Base-by-base conservation (phyloP, 2,888 invertebrate species). In the Euplagia quadripunctaria region DNA sequence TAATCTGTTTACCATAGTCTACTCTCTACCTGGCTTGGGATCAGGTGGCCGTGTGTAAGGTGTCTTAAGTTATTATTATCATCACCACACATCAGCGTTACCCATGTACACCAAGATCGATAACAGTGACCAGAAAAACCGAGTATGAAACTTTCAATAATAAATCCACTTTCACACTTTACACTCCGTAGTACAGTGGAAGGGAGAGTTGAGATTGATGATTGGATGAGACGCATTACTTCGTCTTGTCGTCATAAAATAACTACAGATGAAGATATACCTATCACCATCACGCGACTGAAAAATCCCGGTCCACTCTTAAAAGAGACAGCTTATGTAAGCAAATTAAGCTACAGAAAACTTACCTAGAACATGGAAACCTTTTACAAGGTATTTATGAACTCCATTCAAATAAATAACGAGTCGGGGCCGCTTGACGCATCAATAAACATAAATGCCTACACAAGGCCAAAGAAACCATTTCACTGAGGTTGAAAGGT, bases 401-500 rank as follows among this genome's bases (percentile, higher is more conserved):
- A 79, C 77, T 73, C 76, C 73, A 83, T 82, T 80, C 76, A 79
- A 79, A 84, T 84, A 85, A 85, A 85, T 83, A 85, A 79, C 79
- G 69, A 68, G 73, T 75, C 67, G 81, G 72, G 74, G 73, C 51
- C 76, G 77, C 75, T 82, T 77, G 80, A 81, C 75, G 81, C 81
- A 81, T 81, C 84, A 79, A 82, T 84, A 85, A 84, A 85, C 73
- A 76, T 78, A 82, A 79, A 82, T 79, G 79, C 72, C 69, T 74
- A 31, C 49, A 64, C 84, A 84, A 85, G 85, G 84, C 74, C 81
- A 69, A 58, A 61, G 72, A 49, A 81, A 74, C 80, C 55, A 81
- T 83, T 82, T 70, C 49, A 73, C 63, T 61, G 64, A 77, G 82
- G 84, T 79, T 77, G 64, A 77, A 80, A 81, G 81, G 81, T 80